These are phyloP conservation scores for Boloria euphrosyne DNA, from an alignment of 2,888 invertebrate species.

Conservation along the genomic window DNA sequence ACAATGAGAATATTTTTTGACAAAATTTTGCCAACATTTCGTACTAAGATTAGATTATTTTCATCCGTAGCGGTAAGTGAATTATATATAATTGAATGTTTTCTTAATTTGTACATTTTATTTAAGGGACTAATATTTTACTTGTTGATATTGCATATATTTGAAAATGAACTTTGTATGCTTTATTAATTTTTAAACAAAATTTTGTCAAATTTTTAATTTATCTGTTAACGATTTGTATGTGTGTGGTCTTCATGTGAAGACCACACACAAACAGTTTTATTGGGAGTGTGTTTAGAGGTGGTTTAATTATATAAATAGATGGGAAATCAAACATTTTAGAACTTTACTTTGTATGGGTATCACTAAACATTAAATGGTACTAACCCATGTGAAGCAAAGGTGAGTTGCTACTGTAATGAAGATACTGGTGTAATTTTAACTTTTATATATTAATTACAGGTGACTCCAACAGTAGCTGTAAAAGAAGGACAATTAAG, in stretches of 20 bases:
- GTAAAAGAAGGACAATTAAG: constrained; percentile 49
- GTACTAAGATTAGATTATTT: background rate
- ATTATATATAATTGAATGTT: background rate
- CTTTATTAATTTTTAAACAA: background rate
- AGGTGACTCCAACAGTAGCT: constrained; percentile 43
- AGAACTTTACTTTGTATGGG: too few species aligned
- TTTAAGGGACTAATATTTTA: background rate
- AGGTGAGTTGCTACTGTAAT: too few species aligned
- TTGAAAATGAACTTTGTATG: background rate
- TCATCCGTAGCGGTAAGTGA: constrained; percentile 7
- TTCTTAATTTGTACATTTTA: background rate
- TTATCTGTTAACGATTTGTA: too few species aligned
- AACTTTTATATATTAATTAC: constrained; percentile 15
- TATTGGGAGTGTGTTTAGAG: too few species aligned
- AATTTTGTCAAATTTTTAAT: constrained; percentile 9
- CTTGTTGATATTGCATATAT: too few species aligned
- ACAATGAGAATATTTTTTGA: constrained; percentile 3
- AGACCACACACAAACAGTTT: too few species aligned
- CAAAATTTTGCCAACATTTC: constrained; percentile 9
- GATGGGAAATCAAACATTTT: too few species aligned
- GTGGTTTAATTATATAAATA: too few species aligned
- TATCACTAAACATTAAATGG: too few species aligned
- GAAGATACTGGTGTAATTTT: background rate
- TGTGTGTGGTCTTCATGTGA: too few species aligned
- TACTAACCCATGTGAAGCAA: too few species aligned